phyloP scores from a whole-genome alignment of 1,140 invertebrate genomes.

The Neodiprion pinetum region DNA sequence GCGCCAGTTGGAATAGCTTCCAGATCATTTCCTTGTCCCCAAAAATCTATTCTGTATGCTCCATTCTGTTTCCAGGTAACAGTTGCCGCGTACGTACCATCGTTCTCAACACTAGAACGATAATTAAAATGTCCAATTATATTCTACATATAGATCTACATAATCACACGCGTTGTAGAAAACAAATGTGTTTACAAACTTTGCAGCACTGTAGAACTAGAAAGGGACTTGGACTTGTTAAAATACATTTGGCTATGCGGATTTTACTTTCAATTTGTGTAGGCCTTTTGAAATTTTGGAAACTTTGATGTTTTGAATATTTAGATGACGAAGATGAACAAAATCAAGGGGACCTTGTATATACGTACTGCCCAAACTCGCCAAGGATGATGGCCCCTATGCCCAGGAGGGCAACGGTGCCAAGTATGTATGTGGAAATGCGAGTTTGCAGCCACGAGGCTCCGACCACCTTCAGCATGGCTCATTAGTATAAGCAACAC shows the following conservation, averaged over 20 bases:
- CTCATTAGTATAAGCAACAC: conserved; percentile 54
- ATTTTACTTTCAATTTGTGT: no score
- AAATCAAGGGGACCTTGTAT: no score
- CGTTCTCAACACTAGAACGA: conserved; percentile 67
- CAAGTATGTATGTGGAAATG: conserved; percentile 73
- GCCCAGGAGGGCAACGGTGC: conserved; percentile 70
- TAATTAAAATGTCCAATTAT: conserved; percentile 26
- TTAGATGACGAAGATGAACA: no score
- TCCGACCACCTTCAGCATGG: conserved; percentile 79
- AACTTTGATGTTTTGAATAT: no score
- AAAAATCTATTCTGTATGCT: conserved; percentile 75
- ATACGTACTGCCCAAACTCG: conserved; percentile 68
- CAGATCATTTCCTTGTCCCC: conserved; percentile 78
- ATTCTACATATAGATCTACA: background rate
- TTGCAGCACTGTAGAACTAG: no score
- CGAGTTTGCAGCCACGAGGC: conserved; percentile 80
- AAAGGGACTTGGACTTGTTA: no score
- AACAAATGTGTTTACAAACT: background rate
- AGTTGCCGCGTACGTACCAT: conserved; percentile 76
- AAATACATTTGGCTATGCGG: no score
- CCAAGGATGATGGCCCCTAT: conserved; percentile 72
- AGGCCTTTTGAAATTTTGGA: no score
- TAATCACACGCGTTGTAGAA: conserved; percentile 1
- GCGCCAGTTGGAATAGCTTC: conserved; percentile 67
- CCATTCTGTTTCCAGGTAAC: conserved; percentile 72